A percentile compares a stretch with the other conserved stretches of the same genome.
phyloP scores from a whole-genome alignment of 2,888 invertebrate genomes.

The Papilio gigon region DNA sequence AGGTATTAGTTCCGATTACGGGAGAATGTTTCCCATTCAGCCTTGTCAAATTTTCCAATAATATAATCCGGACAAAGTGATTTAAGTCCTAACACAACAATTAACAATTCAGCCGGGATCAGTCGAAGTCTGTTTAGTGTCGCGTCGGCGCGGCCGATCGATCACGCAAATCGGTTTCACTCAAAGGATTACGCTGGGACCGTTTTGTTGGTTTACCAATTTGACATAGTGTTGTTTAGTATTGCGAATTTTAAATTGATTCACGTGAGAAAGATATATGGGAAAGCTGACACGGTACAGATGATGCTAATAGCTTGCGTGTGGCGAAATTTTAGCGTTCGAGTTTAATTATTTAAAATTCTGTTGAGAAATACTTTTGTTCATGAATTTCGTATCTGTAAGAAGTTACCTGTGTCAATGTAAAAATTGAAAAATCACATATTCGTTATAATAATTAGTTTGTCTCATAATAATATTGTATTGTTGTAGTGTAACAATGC shows the following conservation, averaged over 20 bases:
- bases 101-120: conserved; percentile 7
- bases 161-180: conserved; percentile 64
- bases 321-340: conserved; percentile 2
- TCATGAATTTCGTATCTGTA: background rate
- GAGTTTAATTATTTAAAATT: conserved; percentile 7
- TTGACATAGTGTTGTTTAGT: conserved; percentile 63
- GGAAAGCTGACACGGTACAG: conserved; percentile 50
- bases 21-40: background rate
- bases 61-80: conserved; percentile 1
- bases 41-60: background rate
- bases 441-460: background rate
- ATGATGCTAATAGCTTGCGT: conserved; percentile 28
- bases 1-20: background rate
- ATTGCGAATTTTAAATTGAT: conserved; percentile 73
- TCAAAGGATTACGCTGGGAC: conserved; percentile 61
- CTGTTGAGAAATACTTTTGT: background rate
- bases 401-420: too few relatives aligned
- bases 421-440: too few relatives aligned
- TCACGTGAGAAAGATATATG: conserved; percentile 69
- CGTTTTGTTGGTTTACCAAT: conserved; percentile 72
- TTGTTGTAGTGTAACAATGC: conserved; percentile 28
- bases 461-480: conserved; percentile 4
- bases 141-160: conserved; percentile 55
- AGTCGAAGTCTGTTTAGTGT: conserved; percentile 55
- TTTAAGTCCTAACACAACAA: background rate